phyloP scores from a whole-genome alignment of 2,113 vertebrate genomes.

The Cyprinus carpio region DNA sequence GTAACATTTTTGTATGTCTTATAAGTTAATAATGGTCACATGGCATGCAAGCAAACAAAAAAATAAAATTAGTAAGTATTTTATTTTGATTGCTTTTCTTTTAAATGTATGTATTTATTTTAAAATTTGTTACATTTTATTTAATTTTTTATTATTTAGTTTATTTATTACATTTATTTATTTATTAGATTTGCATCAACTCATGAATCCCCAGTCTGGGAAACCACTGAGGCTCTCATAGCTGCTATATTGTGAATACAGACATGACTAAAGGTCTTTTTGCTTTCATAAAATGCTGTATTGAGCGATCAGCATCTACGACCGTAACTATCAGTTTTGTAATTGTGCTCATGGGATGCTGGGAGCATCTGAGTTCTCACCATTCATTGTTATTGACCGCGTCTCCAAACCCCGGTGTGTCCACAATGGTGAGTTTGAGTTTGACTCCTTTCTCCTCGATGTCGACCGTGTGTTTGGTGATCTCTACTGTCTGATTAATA shows the following conservation, averaged over 20 bases:
- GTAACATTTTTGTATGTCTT: not conserved
- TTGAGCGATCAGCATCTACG: not conserved
- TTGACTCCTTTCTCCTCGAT: conserved; percentile 99
- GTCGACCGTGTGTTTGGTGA: conserved; percentile 96
- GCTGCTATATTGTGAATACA: not conserved
- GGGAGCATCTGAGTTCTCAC: conserved; percentile 72
- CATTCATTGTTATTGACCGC: conserved; percentile 98
- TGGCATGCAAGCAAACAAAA: not conserved
- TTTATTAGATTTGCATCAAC: not conserved
- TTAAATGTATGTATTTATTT: no score
- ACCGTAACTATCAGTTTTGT: not conserved
- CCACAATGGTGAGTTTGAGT: conserved; percentile 96
- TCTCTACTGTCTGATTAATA: conserved; percentile 96
- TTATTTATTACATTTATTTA: not conserved
- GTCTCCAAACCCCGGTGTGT: conserved; percentile 96
- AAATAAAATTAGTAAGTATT: not conserved
- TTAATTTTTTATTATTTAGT: not conserved
- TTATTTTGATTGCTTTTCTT: not conserved
- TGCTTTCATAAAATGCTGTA: not conserved
- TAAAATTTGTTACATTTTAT: not conserved
- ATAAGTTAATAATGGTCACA: not conserved
- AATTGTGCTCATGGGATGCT: not conserved
- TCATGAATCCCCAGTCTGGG: not conserved
- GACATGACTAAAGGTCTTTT: not conserved
- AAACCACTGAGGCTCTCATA: not conserved